Evolutionary conservation across 2,797 vertebrate species (phyloP).

Genomic region (Carapus acus): DNA sequence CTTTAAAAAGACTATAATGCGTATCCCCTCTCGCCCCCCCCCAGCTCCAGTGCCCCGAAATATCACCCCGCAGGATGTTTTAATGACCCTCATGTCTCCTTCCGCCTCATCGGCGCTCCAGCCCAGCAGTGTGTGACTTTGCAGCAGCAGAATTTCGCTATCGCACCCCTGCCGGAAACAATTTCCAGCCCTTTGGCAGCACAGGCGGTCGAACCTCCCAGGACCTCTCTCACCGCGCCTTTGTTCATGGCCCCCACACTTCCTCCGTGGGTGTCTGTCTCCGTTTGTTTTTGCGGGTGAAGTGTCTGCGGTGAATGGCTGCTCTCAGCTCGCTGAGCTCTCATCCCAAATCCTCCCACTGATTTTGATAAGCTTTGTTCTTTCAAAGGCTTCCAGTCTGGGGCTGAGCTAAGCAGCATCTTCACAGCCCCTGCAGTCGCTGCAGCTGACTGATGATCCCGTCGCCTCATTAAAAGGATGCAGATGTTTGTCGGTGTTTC

Average conservation of each 20-base stretch:
- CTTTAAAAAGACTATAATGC: constrained; percentile 33
- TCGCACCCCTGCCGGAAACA: constrained; percentile 57
- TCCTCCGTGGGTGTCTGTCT: constrained; percentile 8
- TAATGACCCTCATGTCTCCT: constrained; percentile 56
- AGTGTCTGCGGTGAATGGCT: neutral
- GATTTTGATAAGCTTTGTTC: constrained; percentile 1
- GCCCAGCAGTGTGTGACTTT: constrained; percentile 38
- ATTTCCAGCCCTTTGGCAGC: constrained; percentile 44
- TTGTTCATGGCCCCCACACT: constrained; percentile 43
- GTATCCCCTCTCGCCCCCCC: constrained; percentile 33
- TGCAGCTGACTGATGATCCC: neutral
- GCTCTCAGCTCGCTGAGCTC: neutral
- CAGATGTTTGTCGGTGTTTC: constrained; percentile 11
- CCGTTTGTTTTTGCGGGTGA: neutral
- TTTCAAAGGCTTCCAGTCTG: neutral
- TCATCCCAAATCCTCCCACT: neutral
- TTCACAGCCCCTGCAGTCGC: neutral
- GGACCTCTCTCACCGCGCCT: constrained; percentile 36
- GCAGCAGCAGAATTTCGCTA: constrained; percentile 47
- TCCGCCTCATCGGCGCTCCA: constrained; percentile 32
- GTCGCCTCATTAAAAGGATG: constrained; percentile 7
- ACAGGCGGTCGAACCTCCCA: constrained; percentile 27
- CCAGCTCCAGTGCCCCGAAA: constrained; percentile 44
- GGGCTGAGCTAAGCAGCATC: neutral
- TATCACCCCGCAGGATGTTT: constrained; percentile 45